Percentiles rank a stretch among this genome's conserved stretches.
Conservation (phyloP, 2,888 invertebrate genomes). For the Graphium colonna region DNA sequence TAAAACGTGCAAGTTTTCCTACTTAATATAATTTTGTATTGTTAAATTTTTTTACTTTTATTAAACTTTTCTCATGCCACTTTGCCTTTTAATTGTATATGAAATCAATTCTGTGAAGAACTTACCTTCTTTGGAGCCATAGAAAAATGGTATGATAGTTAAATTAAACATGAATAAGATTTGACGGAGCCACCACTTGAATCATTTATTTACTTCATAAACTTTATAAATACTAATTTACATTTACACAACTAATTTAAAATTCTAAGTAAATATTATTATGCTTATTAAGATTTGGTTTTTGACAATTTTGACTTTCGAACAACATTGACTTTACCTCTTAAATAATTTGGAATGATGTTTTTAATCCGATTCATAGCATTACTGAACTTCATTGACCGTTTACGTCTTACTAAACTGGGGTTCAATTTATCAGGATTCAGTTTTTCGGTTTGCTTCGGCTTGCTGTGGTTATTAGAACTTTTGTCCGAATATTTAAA, state of each 20-base stretch:
- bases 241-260: background rate
- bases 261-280: too few relatives aligned
- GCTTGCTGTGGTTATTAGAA: slow-evolving; percentile 32
- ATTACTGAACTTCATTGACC: slow-evolving; percentile 36
- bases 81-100: background rate
- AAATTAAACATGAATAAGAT: too few relatives aligned
- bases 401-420: slow-evolving; percentile 35
- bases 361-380: slow-evolving; percentile 45
- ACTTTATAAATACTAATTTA: too few relatives aligned
- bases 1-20: background rate
- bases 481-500: background rate
- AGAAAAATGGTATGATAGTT: too few relatives aligned
- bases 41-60: slow-evolving; percentile 1
- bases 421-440: background rate
- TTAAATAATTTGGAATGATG: slow-evolving; percentile 56
- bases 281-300: slow-evolving; percentile 5
- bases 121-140: too few relatives aligned
- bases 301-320: slow-evolving; percentile 30
- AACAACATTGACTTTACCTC: slow-evolving; percentile 48
- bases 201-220: too few relatives aligned
- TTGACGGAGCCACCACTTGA: too few relatives aligned
- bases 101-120: too few relatives aligned
- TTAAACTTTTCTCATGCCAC: background rate
- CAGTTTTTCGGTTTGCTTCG: slow-evolving; percentile 40
- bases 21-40: slow-evolving; percentile 25